These are phyloP conservation scores for Gymnothorax reevesii DNA, from an alignment of 2,797 vertebrate genomes.

Conservation along the genomic window DNA sequence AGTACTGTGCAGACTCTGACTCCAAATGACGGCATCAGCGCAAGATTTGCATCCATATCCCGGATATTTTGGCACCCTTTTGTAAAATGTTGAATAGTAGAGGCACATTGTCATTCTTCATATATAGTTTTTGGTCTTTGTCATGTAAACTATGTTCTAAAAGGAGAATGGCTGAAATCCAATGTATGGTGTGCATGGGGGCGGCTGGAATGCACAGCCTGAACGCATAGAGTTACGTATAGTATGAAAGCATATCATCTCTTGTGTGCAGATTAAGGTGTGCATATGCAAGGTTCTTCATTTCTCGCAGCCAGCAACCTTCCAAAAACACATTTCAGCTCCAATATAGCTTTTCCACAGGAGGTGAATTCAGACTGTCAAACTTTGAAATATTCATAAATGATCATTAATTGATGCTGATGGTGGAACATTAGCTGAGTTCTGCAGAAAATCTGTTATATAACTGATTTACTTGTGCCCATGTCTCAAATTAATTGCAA, in stretches of 20 bases:
- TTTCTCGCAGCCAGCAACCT: constrained; percentile 27
- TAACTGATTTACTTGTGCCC: constrained; percentile 5
- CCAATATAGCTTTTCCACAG: constrained; percentile 34
- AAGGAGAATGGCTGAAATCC: not conserved
- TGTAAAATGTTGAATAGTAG: too few relatives aligned
- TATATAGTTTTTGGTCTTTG: not conserved
- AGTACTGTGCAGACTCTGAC: too few relatives aligned
- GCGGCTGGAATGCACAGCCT: not conserved
- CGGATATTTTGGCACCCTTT: too few relatives aligned
- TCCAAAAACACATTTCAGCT: constrained; percentile 36
- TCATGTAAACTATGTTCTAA: not conserved
- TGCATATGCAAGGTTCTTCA: not conserved
- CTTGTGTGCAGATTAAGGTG: not conserved
- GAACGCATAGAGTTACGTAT: not conserved
- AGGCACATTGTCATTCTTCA: not conserved
- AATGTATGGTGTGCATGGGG: not conserved
- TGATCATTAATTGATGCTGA: constrained; percentile 65
- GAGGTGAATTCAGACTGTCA: constrained; percentile 59
- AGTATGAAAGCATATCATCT: not conserved
- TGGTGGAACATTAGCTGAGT: constrained; percentile 40
- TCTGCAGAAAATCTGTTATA: constrained; percentile 34
- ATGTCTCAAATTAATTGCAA: constrained; percentile 23
- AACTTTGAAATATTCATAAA: constrained; percentile 70
- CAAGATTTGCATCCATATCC: too few relatives aligned
- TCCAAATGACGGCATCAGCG: too few relatives aligned